Evolutionary conservation across 2,888 invertebrate species (phyloP), one percentile per base, ranked within the genome.

Genomic region (Platycheirus albimanus): DNA sequence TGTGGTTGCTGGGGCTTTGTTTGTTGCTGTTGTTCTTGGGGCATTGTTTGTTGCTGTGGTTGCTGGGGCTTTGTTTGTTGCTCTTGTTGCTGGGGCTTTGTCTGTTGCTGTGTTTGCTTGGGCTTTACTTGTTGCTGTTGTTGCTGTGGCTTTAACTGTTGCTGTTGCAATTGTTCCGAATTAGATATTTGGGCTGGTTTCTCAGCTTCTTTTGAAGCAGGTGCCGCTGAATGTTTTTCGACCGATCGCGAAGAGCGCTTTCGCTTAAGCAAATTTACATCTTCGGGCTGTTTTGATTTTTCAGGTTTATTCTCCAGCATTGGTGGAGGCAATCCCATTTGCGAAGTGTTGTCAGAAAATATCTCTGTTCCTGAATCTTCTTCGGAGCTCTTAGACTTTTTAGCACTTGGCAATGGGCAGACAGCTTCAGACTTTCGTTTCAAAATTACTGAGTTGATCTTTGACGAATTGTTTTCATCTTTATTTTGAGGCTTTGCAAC

Each of bases 401-500:
- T 87, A 2, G 86, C 85, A 67, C 84, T 61, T 4, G 85, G 83
- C n/a, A 85, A 49, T 7, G 84, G 66, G 0, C 71, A 11, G 2
- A 71, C 69, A 7, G 52, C 52, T 7, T 85, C 85, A 0, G 88
- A 89, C 81, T 91, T 90, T 0, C 91, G 87, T 85, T 91, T 91
- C 3, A 90, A 85, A 3, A 90, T 89, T 0, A 91, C 91, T 0
- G 90, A 88, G 69, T 88, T 89, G 2, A 88, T 86, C 58, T 87
- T 87, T 0, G 86, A 86, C 3, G 86, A 86, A 58, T 86, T 86
- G 11, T 85, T 87, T 76, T 90, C 89, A 7, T 88, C 87, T 19
- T 88, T 87, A 10, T 77, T 86, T 0, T 85, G n/a, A 7, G 81
- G 85, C 70, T 89, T 86, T 2, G 88, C 85, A 30, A 90, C 87